Evolutionary conservation across 2,113 vertebrate species (phyloP).

Genomic region (Nerophis ophidion): DNA sequence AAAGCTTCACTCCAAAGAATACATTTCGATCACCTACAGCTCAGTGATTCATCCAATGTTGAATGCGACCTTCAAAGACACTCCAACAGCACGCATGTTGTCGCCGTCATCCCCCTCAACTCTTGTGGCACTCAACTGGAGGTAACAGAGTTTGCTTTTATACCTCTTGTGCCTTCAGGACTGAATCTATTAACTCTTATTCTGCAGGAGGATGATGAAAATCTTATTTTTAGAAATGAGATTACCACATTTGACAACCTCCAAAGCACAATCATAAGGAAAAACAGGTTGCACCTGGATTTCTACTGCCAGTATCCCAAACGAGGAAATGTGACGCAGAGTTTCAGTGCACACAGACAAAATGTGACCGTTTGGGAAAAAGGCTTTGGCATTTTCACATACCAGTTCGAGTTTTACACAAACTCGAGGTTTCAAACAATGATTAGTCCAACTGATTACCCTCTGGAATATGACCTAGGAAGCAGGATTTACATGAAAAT

Average conservation of each 20-base stretch:
- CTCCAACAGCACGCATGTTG: slow-evolving; percentile 59
- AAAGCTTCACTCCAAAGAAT: slow-evolving; percentile 42
- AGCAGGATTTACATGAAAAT: slow-evolving; percentile 61
- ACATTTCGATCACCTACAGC: slow-evolving; percentile 40
- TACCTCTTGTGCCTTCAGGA: neutral
- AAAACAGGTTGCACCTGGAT: slow-evolving; percentile 48
- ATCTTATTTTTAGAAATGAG: slow-evolving; percentile 66
- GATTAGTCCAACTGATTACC: slow-evolving; percentile 41
- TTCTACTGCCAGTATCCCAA: slow-evolving; percentile 70
- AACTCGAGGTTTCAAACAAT: slow-evolving; percentile 18
- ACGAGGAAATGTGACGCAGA: slow-evolving; percentile 40
- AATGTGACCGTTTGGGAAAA: slow-evolving; percentile 50
- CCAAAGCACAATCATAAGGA: slow-evolving; percentile 52
- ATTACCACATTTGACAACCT: slow-evolving; percentile 36
- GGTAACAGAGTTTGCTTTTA: slow-evolving; percentile 29
- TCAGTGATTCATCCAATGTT: slow-evolving; percentile 50
- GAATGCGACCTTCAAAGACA: slow-evolving; percentile 45
- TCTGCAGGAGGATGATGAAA: slow-evolving; percentile 53
- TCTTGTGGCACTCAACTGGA: slow-evolving; percentile 63
- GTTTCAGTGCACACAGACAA: slow-evolving; percentile 46
- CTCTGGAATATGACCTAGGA: slow-evolving; percentile 46
- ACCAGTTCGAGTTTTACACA: slow-evolving; percentile 65
- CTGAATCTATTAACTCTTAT: neutral
- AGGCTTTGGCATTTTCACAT: slow-evolving; percentile 67
- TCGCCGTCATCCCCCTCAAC: slow-evolving; percentile 56